Base-by-base conservation (phyloP, 2,888 invertebrate species). In the Drosophila cyrtoloma region DNA sequence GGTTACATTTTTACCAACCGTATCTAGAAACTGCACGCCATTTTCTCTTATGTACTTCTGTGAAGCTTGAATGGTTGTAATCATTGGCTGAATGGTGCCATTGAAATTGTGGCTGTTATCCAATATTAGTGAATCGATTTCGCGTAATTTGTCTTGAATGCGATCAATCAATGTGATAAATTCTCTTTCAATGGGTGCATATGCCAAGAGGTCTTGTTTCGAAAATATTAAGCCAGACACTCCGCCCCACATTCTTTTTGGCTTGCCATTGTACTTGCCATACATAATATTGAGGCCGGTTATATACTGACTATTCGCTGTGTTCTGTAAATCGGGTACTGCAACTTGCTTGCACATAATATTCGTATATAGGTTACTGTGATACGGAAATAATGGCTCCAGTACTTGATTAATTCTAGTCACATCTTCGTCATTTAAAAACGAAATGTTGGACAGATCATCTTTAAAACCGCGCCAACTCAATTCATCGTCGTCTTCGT, bases 1-100 rank as follows among this genome's bases (percentile, higher is more conserved):
- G 14, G 68, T 72, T 16, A 77, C 3, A 61, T 77, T 72, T n/a
- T 10, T 10, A 1, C 61, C 59, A 28, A 72, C 7, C 1, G 50
- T 9, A 30, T 68, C 42, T 12, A 71, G 35, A 22, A 50, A 58
- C 0, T 19, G 1, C 0, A 12, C 9, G 1, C 77, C 77, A 0
- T 50, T 35, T 0, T 10, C 12, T 22, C n/a, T 55, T 3, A 77
- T 35, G 9, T 42, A 67, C 0, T 53, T 3, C 33, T 71, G 39
- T 10, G 59, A n/a, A 55, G 14, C 4, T 10, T 22, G 1, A 16
- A 63, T 39, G 30, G 35, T 5, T 3, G 51, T 19, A 14, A 68
- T 10, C 6, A 72, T 22, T 16, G 28, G 28, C 0, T 33, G 44
- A 14, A 67, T 19, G 1, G 72, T 56, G 3, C 42, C n/a, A 22